A percentile compares a stretch with the other conserved stretches of the same genome.
Evolutionary conservation across 2,888 invertebrate species (phyloP).

Genomic region (Fabriciana adippe): DNA sequence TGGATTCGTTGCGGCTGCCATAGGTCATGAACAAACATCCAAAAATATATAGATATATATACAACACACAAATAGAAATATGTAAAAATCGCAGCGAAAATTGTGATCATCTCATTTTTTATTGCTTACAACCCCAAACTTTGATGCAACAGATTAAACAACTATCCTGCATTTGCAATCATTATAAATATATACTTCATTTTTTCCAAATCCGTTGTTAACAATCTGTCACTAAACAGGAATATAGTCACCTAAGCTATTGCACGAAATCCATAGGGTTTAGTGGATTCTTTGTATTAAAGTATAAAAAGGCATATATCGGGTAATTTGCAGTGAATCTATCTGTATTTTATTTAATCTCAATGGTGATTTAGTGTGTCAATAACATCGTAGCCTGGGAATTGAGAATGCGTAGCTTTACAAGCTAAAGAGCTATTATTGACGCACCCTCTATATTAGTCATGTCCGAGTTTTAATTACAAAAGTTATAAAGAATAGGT

Average conservation of each 20-base stretch:
- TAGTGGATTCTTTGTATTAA: conserved; percentile 11
- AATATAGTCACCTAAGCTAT: not conserved
- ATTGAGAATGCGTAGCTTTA: no score
- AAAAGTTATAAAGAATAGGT: conserved; percentile 1
- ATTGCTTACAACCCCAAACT: not conserved
- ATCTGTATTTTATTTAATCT: conserved; percentile 1
- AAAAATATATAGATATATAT: conserved; percentile 32
- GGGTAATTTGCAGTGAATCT: not conserved
- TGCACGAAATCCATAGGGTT: not conserved
- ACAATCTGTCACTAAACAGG: no score
- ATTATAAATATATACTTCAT: not conserved
- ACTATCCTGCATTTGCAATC: not conserved
- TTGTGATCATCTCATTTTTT: conserved; percentile 24
- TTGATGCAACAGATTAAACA: conserved; percentile 1
- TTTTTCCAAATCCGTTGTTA: no score
- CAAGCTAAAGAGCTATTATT: not conserved
- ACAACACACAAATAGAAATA: conserved; percentile 25
- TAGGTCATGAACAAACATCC: conserved; percentile 33
- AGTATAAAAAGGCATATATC: not conserved
- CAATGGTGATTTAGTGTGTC: not conserved
- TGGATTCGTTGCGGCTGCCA: conserved; percentile 22
- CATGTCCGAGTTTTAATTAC: conserved; percentile 11
- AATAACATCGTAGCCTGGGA: no score
- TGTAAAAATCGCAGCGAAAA: conserved; percentile 30
- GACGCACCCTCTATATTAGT: not conserved